Evolutionary conservation across 2,888 invertebrate genomes (phyloP), one percentile per base, ranked within the genome.

Genomic region (Melanargia galathea): DNA sequence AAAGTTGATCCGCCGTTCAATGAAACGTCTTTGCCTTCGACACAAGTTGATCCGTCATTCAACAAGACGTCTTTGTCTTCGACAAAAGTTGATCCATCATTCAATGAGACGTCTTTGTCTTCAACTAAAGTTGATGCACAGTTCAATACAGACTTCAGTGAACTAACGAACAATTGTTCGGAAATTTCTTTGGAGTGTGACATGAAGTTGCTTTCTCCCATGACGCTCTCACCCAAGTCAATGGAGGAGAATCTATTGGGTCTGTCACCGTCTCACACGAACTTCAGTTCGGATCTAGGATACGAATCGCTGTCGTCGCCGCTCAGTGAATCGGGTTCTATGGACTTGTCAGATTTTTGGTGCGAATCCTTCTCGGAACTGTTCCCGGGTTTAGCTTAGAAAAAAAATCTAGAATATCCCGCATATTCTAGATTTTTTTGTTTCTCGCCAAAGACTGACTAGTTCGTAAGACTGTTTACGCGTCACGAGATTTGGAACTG

Each of bases 321-420:
- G 0, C 79, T 91, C 64, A 92, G 92, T 74, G 92, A 92, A 70
- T 75, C 83, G 0, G 90, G 87, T 62, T 84, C 87, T 20, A 86
- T 90, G 83, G 86, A 89, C 77, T 79, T 92, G 67, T 87, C 94
- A 77, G 95, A 95, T 78, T 91, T 94, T 75, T 96, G 95, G 95
- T 94, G 95, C 77, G 94, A 94, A 77, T 94, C 94, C 73, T 94
- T 96, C 74, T 94, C 95, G 66, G 96, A 96, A 84, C 85, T 96
- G 72, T 96, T 96, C 84, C 96, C 96, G 40, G 93, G 93, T 67
- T 87, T 96, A 76, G 92, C 94, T 60, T 96, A 92, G n/a, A 24
- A 16, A 68, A 68, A 75, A 43, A 13, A 13, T 13, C 11, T 20
- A 20, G 20, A 13, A 46, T 11, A 20, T 46, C 0, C 4, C 3